A percentile compares a stretch with the other conserved stretches of the same genome.
These are phyloP conservation scores for Cactoblastis cactorum DNA, from an alignment of 2,888 invertebrate species.

Conservation along the genomic window DNA sequence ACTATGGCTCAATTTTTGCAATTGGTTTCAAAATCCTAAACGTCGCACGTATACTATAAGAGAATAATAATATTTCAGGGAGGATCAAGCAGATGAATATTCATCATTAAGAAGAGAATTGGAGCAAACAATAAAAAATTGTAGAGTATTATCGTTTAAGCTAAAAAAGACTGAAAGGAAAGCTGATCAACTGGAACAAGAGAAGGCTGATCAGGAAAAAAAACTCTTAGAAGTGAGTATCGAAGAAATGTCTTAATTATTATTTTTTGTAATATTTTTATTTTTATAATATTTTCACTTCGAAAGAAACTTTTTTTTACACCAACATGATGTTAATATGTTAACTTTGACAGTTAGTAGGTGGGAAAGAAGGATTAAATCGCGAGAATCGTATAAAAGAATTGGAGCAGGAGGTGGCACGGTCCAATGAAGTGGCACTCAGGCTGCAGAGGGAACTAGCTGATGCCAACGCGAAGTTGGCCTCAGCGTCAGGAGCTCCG, in stretches of 20 bases:
- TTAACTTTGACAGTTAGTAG: constrained; percentile 62
- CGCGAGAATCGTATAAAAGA: constrained; percentile 86
- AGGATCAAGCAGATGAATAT: constrained; percentile 98
- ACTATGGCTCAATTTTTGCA: no score
- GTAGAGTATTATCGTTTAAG: constrained; percentile 98
- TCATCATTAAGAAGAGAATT: constrained; percentile 95
- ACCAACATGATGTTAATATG: background rate
- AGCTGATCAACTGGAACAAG: constrained; percentile 91
- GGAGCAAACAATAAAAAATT: constrained; percentile 98
- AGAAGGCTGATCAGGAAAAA: constrained; percentile 87
- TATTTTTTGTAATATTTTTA: no score
- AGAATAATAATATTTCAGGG: constrained; percentile 73
- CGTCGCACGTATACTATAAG: no score
- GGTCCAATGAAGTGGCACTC: constrained; percentile 86
- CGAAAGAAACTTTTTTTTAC: no score
- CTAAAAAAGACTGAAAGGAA: constrained; percentile 96
- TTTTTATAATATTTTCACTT: no score
- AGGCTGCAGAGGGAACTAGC: constrained; percentile 85
- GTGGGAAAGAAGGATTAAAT: constrained; percentile 80
- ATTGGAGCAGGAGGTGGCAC: constrained; percentile 90
- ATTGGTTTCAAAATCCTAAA: no score
- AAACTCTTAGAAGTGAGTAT: constrained; percentile 77
- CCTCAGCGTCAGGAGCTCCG: constrained; percentile 53
- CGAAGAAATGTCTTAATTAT: background rate
- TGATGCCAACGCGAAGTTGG: constrained; percentile 80